Evolutionary conservation across 2,888 invertebrate species (phyloP).

Genomic region (Adelphocoris suturalis): DNA sequence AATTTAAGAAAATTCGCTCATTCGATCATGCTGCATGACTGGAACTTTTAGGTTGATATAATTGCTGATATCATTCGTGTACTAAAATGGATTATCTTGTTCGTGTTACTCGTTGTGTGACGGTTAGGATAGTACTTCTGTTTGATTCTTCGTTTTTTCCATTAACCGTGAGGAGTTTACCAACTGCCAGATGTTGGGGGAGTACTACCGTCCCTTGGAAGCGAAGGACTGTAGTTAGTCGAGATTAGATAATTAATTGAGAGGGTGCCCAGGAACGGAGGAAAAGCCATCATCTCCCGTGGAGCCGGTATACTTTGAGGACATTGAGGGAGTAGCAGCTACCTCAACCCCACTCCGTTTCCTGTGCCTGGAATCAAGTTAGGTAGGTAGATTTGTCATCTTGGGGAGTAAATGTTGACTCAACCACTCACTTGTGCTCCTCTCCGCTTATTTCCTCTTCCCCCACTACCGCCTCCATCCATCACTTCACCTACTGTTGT

Average conservation of each 20-base stretch:
- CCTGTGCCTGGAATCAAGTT: conserved; percentile 26
- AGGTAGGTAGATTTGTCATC: conserved; percentile 60
- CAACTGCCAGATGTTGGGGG: too few species aligned
- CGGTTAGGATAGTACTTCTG: too few species aligned
- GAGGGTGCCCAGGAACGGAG: neutral
- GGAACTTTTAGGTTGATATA: too few species aligned
- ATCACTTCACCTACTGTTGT: neutral
- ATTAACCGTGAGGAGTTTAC: too few species aligned
- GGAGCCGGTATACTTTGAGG: neutral
- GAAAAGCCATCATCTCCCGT: conserved; percentile 23
- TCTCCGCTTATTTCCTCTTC: conserved; percentile 36
- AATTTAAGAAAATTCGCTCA: too few species aligned
- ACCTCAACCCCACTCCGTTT: neutral
- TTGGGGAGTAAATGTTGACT: conserved; percentile 60
- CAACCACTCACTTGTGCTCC: conserved; percentile 51
- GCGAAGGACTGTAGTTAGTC: conserved; percentile 12
- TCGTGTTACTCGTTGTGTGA: too few species aligned
- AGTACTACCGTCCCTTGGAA: neutral
- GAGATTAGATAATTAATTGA: conserved; percentile 36
- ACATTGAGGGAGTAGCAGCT: conserved; percentile 22
- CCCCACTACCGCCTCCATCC: neutral
- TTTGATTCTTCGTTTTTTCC: too few species aligned
- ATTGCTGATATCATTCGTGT: too few species aligned
- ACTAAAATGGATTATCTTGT: too few species aligned
- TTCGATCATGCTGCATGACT: too few species aligned